Conservation (phyloP, 2,797 vertebrate species). For the Hemitrygon akajei region DNA sequence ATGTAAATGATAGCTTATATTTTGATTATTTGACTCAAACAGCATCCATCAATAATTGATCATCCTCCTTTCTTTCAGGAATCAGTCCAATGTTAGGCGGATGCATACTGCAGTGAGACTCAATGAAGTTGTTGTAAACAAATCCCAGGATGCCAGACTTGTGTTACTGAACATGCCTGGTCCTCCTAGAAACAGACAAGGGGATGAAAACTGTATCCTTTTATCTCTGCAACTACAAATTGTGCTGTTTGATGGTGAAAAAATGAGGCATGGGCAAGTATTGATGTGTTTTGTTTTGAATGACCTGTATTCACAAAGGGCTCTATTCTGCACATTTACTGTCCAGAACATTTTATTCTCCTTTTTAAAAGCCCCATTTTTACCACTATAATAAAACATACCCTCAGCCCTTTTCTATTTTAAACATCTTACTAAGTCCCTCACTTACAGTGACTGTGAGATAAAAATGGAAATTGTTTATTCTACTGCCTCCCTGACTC, state of each 20-base stretch:
- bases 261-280: not conserved
- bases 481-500: not conserved
- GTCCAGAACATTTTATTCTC: not conserved
- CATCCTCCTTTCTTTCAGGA: constrained; percentile 55
- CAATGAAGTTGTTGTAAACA: constrained; percentile 77
- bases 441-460: not conserved
- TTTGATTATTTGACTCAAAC: not conserved
- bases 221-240: no score
- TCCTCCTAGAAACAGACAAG: constrained; percentile 78
- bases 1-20: not conserved
- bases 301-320: not conserved
- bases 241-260: not conserved
- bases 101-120: constrained; percentile 80
- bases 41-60: not conserved
- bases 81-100: constrained; percentile 84
- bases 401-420: not conserved
- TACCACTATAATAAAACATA: not conserved
- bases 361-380: not conserved
- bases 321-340: not conserved
- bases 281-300: not conserved
- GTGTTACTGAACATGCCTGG: constrained; percentile 96
- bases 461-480: not conserved
- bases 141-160: constrained; percentile 84
- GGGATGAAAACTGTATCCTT: constrained; percentile 98
- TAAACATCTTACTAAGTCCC: not conserved